These are phyloP conservation scores for Aurelia aurita DNA, from an alignment of 30 jellyfish, hydroid and myxozoan genomes.

Conservation along the genomic window DNA sequence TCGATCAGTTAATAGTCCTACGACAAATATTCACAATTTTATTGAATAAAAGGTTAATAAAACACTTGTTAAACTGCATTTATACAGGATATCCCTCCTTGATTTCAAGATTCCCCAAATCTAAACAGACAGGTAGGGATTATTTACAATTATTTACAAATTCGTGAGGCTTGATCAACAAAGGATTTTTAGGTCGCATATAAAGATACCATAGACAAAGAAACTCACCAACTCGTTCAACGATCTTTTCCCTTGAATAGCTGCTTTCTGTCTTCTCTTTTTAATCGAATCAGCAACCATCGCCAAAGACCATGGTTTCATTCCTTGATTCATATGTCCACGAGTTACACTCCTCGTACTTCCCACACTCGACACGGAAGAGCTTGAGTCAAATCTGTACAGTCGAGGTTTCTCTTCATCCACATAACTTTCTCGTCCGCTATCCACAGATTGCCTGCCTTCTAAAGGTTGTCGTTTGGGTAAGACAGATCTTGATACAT, in stretches of 20 bases:
- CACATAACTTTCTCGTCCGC: slow-evolving; percentile 63
- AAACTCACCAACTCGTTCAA: slow-evolving; percentile 57
- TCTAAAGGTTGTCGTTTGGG: slow-evolving; percentile 33
- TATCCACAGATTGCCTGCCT: slow-evolving; percentile 66
- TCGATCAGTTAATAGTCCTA: slow-evolving; percentile 14
- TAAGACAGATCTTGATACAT: slow-evolving; percentile 16
- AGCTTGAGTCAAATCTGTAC: slow-evolving; percentile 48
- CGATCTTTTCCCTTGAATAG: slow-evolving; percentile 25
- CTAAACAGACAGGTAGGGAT: slow-evolving; percentile 58
- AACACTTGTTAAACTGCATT: not conserved
- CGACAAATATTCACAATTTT: slow-evolving; percentile 8
- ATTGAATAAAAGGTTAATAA: slow-evolving; percentile 9
- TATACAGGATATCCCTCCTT: not conserved
- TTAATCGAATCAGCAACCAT: slow-evolving; percentile 62
- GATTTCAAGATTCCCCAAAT: slow-evolving; percentile 17
- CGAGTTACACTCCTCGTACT: slow-evolving; percentile 58
- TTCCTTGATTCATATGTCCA: slow-evolving; percentile 7
- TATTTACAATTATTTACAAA: slow-evolving; percentile 13
- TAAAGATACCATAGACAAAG: too few species aligned
- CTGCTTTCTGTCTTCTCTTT: slow-evolving; percentile 51
- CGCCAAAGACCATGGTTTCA: slow-evolving; percentile 60
- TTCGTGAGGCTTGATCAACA: slow-evolving; percentile 32
- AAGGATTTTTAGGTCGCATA: not conserved
- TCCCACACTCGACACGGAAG: slow-evolving; percentile 72
- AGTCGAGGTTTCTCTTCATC: slow-evolving; percentile 58